Base-by-base conservation (phyloP, 2,113 vertebrate species). In the Amphilophus citrinellus region DNA sequence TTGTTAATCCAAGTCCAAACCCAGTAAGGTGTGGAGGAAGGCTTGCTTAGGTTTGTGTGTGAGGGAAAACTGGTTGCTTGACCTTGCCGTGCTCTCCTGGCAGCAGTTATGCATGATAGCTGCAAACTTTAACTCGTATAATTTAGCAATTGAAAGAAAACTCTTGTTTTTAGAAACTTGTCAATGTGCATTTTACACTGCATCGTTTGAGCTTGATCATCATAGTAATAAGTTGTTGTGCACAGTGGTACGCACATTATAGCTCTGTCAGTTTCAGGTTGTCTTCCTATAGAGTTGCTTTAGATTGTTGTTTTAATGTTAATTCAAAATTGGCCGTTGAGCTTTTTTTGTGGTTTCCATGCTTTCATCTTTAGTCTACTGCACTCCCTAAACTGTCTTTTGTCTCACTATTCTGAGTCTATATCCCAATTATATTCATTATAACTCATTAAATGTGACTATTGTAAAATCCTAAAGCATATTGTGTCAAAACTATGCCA, bases 291-390 rank as follows among this genome's bases (percentile, higher is more conserved):
- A 77, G 90, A 91, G 71, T 50, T 1, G 1, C 66, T 82, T 60
- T 80, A 83, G 84, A 83, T 83, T 90, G 87, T 92, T 68, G 30
- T 30, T 18, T 68, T 47, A 68, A 93, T 93, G 83, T 90, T 78
- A 84, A 84, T 57, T 66, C 59, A 78, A 65, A 84, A 88, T 82
- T 78, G 39, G 30, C 57, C 22, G 39, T 87, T 85, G 86, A 79
- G 59, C 42, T 65, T 22, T 57, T 84, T 24, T 78, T 87, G 82
- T 63, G 62, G 35, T 80, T 71, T 24, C 24, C 24, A 24, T 24
- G 24, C 24, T 24, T 24, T 27, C 27, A 27, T 50, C 77, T 62
- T 61, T 30, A 50, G 3, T 47, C 76, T 57, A 61, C 9, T 3
- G 50, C 11, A 24, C 42, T 71, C 66, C 44, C 11, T 22, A 30